phyloP scores from a whole-genome alignment of 2,113 vertebrate genomes.

The Sphyrna mokarran region DNA sequence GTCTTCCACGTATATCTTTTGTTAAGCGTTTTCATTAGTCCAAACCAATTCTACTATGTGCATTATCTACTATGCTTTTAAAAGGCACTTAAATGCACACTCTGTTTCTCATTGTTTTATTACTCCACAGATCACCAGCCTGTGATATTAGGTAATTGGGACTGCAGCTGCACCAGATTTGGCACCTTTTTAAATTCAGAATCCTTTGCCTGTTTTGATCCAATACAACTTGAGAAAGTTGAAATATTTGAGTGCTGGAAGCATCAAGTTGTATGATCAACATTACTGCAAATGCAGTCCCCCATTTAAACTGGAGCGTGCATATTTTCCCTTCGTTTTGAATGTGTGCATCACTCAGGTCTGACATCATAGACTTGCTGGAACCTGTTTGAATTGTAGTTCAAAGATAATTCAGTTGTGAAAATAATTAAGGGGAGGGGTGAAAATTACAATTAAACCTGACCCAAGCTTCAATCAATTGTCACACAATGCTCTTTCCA shows the following conservation, averaged over 20 bases:
- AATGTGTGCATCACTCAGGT: neutral
- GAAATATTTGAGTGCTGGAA: neutral
- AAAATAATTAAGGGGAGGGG: no score
- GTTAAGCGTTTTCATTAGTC: neutral
- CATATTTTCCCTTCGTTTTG: neutral
- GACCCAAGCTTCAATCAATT: no score
- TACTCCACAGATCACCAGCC: neutral
- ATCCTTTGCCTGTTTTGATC: neutral
- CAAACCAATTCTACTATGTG: neutral
- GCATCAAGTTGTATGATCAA: neutral
- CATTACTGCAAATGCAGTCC: neutral
- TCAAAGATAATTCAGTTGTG: no score
- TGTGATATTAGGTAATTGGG: neutral
- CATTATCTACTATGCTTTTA: neutral
- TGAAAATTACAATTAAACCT: no score
- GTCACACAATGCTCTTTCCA: no score
- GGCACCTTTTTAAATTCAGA: neutral
- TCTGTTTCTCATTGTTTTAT: neutral
- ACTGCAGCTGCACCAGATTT: neutral
- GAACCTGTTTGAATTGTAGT: no score
- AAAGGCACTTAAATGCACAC: neutral
- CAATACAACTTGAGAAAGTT: neutral
- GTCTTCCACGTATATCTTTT: neutral
- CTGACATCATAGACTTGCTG: neutral
- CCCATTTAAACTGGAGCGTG: neutral